These are phyloP conservation scores for Rissa tridactyla DNA, from an alignment of 2,113 vertebrate genomes.

Conservation along the genomic window DNA sequence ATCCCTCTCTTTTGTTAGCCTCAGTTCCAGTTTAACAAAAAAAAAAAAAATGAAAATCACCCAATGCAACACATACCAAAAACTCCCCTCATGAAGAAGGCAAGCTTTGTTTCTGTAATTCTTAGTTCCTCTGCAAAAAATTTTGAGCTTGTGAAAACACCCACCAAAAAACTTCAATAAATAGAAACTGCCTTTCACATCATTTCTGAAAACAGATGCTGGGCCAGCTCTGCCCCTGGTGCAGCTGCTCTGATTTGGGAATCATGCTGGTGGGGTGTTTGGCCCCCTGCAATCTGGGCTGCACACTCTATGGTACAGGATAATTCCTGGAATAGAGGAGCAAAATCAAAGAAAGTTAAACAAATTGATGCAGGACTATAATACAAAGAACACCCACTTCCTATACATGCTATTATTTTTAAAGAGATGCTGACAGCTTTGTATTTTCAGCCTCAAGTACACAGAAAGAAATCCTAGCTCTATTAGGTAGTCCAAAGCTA, in stretches of 20 bases:
- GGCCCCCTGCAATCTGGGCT: background rate
- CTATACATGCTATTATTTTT: background rate
- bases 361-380: background rate
- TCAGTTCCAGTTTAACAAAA: background rate
- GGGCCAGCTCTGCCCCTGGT: background rate
- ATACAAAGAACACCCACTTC: background rate
- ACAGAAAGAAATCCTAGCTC: background rate
- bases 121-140: background rate
- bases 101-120: background rate
- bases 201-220: background rate
- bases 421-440: background rate
- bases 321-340: background rate
- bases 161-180: constrained; percentile 7
- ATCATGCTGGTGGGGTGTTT: background rate
- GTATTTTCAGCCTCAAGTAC: background rate
- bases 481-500: background rate
- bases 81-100: background rate
- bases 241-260: background rate
- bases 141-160: background rate
- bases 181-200: background rate
- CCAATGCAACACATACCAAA: background rate
- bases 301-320: fast-evolving
- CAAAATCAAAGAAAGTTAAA: background rate
- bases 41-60: background rate
- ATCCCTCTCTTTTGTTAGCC: background rate